Conservation (phyloP, 2,113 vertebrate species). For the Paraplagusia blochii region DNA sequence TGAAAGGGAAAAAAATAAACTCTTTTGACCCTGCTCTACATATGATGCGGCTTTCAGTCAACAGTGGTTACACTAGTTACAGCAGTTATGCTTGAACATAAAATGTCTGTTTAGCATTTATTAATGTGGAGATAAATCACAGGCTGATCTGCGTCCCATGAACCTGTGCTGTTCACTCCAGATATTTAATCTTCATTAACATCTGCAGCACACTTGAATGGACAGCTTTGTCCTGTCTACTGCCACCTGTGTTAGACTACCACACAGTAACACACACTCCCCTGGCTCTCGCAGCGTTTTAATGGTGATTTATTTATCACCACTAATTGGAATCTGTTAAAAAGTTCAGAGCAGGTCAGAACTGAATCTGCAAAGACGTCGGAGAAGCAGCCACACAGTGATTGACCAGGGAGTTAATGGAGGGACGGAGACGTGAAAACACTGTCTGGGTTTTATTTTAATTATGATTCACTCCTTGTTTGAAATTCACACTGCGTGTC, state of each 20-base stretch:
- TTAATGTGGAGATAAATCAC: slow-evolving; percentile 33
- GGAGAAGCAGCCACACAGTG: background rate
- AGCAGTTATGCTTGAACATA: slow-evolving; percentile 18
- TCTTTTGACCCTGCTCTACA: too few species aligned
- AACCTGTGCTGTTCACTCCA: background rate
- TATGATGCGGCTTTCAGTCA: background rate
- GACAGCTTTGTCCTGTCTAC: slow-evolving; percentile 37
- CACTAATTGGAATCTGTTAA: slow-evolving; percentile 5
- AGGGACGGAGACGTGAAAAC: background rate
- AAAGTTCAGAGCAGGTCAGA: slow-evolving; percentile 15
- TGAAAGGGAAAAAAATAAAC: too few species aligned
- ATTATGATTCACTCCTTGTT: background rate
- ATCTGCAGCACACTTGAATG: slow-evolving; percentile 35
- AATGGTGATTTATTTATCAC: slow-evolving; percentile 15
- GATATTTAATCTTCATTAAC: slow-evolving; percentile 52
- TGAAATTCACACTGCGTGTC: background rate
- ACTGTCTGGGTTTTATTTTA: background rate
- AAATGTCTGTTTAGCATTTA: slow-evolving; percentile 22
- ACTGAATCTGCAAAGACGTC: background rate
- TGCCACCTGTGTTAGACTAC: slow-evolving; percentile 10
- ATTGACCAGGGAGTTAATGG: background rate
- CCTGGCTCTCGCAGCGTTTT: background rate
- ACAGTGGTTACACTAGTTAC: too few species aligned
- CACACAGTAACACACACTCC: background rate
- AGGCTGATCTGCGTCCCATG: slow-evolving; percentile 5